phyloP scores from a whole-genome alignment of 2,888 invertebrate species.

The Melinopterus prodromus region DNA sequence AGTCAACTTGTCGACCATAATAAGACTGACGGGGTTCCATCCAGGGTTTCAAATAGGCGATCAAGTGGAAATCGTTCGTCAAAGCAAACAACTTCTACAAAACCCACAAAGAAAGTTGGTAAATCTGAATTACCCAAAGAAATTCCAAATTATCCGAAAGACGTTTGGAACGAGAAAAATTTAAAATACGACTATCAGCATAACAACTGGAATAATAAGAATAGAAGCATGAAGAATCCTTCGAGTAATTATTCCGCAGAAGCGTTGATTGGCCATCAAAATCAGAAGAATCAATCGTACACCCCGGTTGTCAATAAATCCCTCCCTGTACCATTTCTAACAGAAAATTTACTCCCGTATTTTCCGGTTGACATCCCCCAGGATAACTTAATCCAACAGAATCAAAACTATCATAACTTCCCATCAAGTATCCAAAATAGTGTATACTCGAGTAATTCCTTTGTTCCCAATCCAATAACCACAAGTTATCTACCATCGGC shows the following conservation, averaged over 20 bases:
- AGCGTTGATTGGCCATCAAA: constrained; percentile 57
- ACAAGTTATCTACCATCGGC: constrained; percentile 52
- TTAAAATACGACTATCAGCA: constrained; percentile 25
- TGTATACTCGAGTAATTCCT: constrained; percentile 50
- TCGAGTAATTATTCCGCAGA: constrained; percentile 59
- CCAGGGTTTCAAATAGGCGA: constrained; percentile 51
- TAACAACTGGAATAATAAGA: constrained; percentile 29
- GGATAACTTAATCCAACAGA: constrained; percentile 54
- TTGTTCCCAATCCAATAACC: constrained; percentile 51
- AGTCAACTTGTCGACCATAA: constrained; percentile 70
- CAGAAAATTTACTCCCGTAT: constrained; percentile 57
- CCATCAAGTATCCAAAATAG: constrained; percentile 51
- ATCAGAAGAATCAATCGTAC: constrained; percentile 35
- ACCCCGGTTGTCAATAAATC: constrained; percentile 43
- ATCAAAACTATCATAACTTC: constrained; percentile 54
- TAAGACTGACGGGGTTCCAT: constrained; percentile 50
- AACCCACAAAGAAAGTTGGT: constrained; percentile 29
- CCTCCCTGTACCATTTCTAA: constrained; percentile 51
- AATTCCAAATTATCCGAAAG: constrained; percentile 11
- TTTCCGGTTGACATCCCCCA: constrained; percentile 56
- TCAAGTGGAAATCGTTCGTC: constrained; percentile 50
- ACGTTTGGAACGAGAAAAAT: constrained; percentile 17
- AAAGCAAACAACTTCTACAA: constrained; percentile 37
- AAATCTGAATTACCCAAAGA: constrained; percentile 23
- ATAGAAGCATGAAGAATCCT: constrained; percentile 45